Conservation (phyloP, 2,888 invertebrate genomes). For the Tipula vernalis region DNA sequence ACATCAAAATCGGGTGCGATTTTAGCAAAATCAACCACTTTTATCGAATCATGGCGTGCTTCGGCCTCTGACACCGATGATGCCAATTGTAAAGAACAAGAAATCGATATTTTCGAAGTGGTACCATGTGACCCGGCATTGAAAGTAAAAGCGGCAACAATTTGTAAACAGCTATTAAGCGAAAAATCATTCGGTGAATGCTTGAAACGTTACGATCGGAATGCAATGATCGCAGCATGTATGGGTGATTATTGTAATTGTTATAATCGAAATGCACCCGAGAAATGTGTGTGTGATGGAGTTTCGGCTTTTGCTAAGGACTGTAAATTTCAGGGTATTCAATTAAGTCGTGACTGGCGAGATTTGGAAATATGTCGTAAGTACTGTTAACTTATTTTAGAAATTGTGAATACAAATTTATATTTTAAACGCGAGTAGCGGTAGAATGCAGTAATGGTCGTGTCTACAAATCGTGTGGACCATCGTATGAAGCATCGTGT, state of each 20-base stretch:
- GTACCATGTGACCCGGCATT: conserved; percentile 20
- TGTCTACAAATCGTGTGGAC: conserved; percentile 67
- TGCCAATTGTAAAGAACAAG: conserved; percentile 27
- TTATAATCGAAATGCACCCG: conserved; percentile 39
- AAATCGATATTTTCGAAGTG: conserved; percentile 21
- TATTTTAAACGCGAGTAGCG: conserved; percentile 40
- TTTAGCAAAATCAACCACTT: conserved; percentile 23
- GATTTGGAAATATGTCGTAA: conserved; percentile 71
- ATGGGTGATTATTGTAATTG: conserved; percentile 70
- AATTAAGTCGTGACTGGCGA: conserved; percentile 58
- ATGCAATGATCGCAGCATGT: conserved; percentile 56
- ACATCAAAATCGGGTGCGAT: conserved; percentile 43
- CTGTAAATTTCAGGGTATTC: conserved; percentile 53
- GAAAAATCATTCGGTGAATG: conserved; percentile 55
- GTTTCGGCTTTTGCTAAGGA: conserved; percentile 66
- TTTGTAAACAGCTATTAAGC: conserved; percentile 49
- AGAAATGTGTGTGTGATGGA: conserved; percentile 62
- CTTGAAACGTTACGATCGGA: conserved; percentile 51
- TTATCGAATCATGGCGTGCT: conserved; percentile 31
- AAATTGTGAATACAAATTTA: not conserved
- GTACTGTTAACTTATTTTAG: conserved; percentile 28
- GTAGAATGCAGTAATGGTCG: conserved; percentile 63
- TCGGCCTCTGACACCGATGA: conserved; percentile 22
- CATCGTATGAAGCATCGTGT: conserved; percentile 59
- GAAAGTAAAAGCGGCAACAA: conserved; percentile 39